Evolutionary conservation across 2,888 invertebrate species (phyloP).

Genomic region (Myopa tessellatipennis): DNA sequence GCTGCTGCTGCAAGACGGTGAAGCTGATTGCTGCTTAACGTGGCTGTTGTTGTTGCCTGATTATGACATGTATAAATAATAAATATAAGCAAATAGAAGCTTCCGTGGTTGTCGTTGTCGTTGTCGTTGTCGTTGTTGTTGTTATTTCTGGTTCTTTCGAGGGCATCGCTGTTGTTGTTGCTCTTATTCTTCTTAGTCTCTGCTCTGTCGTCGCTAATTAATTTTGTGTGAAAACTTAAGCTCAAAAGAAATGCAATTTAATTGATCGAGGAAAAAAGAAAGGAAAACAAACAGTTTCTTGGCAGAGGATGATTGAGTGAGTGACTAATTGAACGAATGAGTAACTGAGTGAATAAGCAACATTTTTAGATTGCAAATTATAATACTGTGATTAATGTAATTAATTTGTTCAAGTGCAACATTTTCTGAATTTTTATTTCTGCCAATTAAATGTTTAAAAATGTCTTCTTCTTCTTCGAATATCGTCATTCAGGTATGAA

Average conservation of each 20-base stretch:
- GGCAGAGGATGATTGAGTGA: no score
- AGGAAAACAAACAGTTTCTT: no score
- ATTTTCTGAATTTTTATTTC: no score
- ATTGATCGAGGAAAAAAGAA: neutral
- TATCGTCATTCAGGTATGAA: no score
- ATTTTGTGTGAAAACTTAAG: slow-evolving; percentile 23
- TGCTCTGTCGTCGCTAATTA: slow-evolving; percentile 23
- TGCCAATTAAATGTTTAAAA: no score
- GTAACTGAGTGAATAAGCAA: no score
- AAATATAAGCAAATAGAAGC: neutral
- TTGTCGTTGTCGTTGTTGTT: neutral
- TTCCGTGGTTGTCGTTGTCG: neutral
- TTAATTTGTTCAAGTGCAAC: no score
- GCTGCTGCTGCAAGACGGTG: neutral
- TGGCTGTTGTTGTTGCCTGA: neutral
- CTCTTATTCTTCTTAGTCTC: neutral
- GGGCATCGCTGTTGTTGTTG: no score
- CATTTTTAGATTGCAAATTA: no score
- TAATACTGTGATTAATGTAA: no score
- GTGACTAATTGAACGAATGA: no score
- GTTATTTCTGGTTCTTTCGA: neutral
- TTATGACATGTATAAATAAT: neutral
- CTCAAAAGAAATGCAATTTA: neutral
- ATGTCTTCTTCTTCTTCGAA: no score
- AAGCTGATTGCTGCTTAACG: neutral